These are phyloP conservation scores for Atherinosoma microstoma DNA, from an alignment of 2,797 vertebrate genomes.

Conservation along the genomic window DNA sequence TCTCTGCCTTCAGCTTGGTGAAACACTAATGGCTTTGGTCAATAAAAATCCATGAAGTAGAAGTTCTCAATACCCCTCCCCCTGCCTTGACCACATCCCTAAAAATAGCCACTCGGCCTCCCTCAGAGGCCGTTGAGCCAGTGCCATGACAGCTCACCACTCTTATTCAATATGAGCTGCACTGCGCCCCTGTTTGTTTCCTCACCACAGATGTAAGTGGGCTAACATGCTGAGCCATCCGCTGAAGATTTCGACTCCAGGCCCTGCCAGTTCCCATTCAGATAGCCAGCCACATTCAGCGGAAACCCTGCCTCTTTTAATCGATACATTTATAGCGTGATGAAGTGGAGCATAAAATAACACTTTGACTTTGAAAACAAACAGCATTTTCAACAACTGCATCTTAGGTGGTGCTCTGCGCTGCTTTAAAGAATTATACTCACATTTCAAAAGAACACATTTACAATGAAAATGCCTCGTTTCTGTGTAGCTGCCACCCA, in stretches of 20 bases:
- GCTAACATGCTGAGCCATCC: constrained; percentile 67
- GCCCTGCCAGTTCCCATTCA: constrained; percentile 64
- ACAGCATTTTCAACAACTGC: constrained; percentile 54
- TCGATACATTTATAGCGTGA: constrained; percentile 70
- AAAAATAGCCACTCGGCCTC: constrained; percentile 76
- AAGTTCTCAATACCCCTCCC: constrained; percentile 76
- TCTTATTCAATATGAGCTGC: constrained; percentile 61
- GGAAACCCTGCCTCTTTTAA: constrained; percentile 61
- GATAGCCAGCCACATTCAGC: constrained; percentile 51
- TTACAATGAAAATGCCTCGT: constrained; percentile 54
- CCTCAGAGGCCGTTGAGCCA: constrained; percentile 47
- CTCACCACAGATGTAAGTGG: constrained; percentile 54
- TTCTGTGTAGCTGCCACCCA: constrained; percentile 58
- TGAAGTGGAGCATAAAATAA: constrained; percentile 62
- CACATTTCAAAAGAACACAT: constrained; percentile 67
- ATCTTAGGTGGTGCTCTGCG: constrained; percentile 49
- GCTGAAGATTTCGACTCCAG: constrained; percentile 48
- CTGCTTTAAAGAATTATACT: constrained; percentile 60
- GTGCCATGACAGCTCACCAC: constrained; percentile 55
- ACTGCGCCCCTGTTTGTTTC: constrained; percentile 49
- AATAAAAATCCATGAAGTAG: constrained; percentile 83
- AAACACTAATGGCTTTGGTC: constrained; percentile 86
- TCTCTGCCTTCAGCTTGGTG: constrained; percentile 77
- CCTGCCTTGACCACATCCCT: constrained; percentile 68
- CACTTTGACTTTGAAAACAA: constrained; percentile 61